Evolutionary conservation across 2,797 vertebrate genomes (phyloP).

Genomic region (Peromyscus eremicus): DNA sequence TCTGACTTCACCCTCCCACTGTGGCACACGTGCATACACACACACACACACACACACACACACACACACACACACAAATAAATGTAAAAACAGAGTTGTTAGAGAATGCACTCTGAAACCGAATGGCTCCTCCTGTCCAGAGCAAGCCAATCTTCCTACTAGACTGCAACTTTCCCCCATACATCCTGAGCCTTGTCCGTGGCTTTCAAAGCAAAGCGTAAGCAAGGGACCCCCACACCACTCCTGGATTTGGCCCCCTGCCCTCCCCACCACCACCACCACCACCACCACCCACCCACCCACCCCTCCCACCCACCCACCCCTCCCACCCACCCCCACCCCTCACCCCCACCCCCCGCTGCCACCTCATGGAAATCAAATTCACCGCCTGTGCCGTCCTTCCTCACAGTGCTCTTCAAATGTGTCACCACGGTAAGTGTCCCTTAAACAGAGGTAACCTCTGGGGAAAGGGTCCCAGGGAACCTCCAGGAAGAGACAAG

Average conservation of each 20-base stretch:
- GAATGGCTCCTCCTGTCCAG: background rate
- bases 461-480: background rate
- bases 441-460: background rate
- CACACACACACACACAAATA: background rate
- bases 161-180: background rate
- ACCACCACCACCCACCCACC: too few species aligned
- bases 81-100: background rate
- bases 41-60: too few species aligned
- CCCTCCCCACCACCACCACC: too few species aligned
- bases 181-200: background rate
- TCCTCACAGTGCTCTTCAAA: background rate
- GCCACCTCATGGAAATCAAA: background rate
- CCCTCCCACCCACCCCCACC: too few species aligned
- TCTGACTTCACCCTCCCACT: background rate
- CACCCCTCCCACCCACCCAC: too few species aligned
- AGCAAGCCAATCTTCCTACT: background rate
- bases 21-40: background rate
- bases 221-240: background rate
- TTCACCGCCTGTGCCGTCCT: background rate
- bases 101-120: too few species aligned
- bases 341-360: too few species aligned
- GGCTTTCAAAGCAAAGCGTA: background rate
- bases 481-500: background rate
- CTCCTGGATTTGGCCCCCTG: background rate
- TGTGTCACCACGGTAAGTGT: background rate